Base-by-base conservation (phyloP, 2,113 vertebrate genomes). In the Sminthopsis crassicaudata region DNA sequence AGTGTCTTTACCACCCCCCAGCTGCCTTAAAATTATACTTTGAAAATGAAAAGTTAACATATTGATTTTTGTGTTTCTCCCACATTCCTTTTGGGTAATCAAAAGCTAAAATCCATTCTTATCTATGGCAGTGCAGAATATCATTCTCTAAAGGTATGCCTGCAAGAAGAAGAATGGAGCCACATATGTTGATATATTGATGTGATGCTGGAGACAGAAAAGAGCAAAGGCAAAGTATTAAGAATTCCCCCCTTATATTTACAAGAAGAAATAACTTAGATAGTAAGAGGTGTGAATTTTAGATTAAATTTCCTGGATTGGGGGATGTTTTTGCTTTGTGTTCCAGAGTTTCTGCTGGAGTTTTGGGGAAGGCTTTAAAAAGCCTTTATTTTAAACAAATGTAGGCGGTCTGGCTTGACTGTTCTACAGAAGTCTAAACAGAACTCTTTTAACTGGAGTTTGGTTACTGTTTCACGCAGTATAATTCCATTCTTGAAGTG, bases 11-110 rank as follows among this genome's bases (percentile, higher is more conserved):
- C 97, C 97, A 96, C 97, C 98, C 96, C 97, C 98, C 98, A 97
- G 97, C 97, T 97, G 97, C 54, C 98, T 97, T 97, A 97, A 98
- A 96, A 96, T 98, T 96, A 96, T 98, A 97, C 98, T 96, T 98
- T 95, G 98, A 98, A 98, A 98, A 98, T 84, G 97, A 98, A 97
- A 97, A 97, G 94, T 97, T 98, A 96, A 97, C 94, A 98, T 98
- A 98, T 98, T 97, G 97, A 97, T 97, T 98, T 98, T 98, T 98
- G 97, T 96, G 97, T 96, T 97, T 96, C 94, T 97, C n/a, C 67
- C 97, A 98, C 97, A 96, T 10, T 98, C 98, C 97, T 96, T 97
- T 23, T 95, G 97, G 97, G 98, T 97, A 98, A 98, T 92, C 91
- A 90, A 96, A 97, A 95, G 94, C 93, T 88, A 96, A 97, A 96